A percentile compares a stretch with the other conserved stretches of the same genome.
These are phyloP conservation scores for Sebastes elongatus DNA, from an alignment of 2,797 vertebrate species.

Conservation along the genomic window DNA sequence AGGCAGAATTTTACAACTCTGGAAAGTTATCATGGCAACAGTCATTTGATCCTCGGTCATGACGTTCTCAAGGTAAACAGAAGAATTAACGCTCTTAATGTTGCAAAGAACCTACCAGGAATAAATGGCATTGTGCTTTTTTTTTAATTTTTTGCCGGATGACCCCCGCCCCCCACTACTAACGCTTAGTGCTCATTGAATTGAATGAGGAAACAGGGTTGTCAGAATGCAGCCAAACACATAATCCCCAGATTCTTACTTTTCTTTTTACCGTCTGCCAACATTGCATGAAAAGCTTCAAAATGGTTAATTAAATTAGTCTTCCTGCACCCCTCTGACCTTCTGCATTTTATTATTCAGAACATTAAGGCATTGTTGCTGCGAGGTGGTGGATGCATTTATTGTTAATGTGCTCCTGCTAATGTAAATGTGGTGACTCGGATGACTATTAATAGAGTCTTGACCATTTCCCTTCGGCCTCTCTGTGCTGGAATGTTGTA, in stretches of 20 bases:
- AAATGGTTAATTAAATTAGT: neutral
- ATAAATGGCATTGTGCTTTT: neutral
- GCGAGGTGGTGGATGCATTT: slow-evolving; percentile 29
- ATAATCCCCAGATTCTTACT: neutral
- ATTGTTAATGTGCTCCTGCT: slow-evolving; percentile 14
- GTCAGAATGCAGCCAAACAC: neutral
- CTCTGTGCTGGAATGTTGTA: neutral
- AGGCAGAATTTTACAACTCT: slow-evolving; percentile 8
- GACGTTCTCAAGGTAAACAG: slow-evolving; percentile 22
- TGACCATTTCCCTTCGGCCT: neutral
- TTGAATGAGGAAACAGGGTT: neutral
- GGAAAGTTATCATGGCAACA: neutral
- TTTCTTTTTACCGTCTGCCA: neutral
- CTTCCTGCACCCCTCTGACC: neutral
- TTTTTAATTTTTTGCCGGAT: neutral
- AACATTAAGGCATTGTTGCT: slow-evolving; percentile 22
- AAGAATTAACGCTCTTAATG: neutral
- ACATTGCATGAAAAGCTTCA: neutral
- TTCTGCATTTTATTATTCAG: slow-evolving; percentile 30
- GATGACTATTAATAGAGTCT: slow-evolving; percentile 50
- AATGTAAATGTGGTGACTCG: slow-evolving; percentile 48
- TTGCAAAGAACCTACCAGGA: neutral
- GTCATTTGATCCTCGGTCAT: slow-evolving; percentile 27
- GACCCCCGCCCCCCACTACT: neutral
- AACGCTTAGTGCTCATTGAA: neutral